These are phyloP conservation scores for Agonum fuliginosum DNA, from an alignment of 2,888 invertebrate genomes.

Conservation along the genomic window DNA sequence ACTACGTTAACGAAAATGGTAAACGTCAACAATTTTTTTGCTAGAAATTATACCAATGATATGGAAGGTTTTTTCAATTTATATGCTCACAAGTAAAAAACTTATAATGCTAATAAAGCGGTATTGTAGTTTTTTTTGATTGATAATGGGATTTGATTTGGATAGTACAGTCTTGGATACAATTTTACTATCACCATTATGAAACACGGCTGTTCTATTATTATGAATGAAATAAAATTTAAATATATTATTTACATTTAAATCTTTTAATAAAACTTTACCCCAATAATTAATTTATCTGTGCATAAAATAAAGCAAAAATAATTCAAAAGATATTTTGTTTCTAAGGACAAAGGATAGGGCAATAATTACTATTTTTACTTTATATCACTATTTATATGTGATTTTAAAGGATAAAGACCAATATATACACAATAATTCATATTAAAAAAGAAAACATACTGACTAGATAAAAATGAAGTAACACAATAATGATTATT, in stretches of 20 bases:
- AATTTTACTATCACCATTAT: constrained; percentile 36
- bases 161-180: neutral
- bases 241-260: neutral
- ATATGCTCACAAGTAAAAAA: neutral
- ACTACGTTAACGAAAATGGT: constrained; percentile 41
- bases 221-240: constrained; percentile 31
- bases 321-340: no score
- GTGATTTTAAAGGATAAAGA: constrained; percentile 48
- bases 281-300: no score
- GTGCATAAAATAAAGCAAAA: no score
- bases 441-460: constrained; percentile 48
- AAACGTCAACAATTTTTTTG: constrained; percentile 39
- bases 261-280: neutral
- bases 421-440: constrained; percentile 56
- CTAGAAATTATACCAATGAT: neutral
- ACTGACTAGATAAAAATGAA: constrained; percentile 55
- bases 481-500: constrained; percentile 42
- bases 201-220: neutral
- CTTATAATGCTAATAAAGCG: neutral
- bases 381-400: constrained; percentile 50
- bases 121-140: neutral
- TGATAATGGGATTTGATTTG: neutral
- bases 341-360: neutral
- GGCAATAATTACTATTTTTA: constrained; percentile 4
- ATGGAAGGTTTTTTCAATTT: neutral